phyloP scores from a whole-genome alignment of 2,113 vertebrate genomes.

The Castor canadensis region DNA sequence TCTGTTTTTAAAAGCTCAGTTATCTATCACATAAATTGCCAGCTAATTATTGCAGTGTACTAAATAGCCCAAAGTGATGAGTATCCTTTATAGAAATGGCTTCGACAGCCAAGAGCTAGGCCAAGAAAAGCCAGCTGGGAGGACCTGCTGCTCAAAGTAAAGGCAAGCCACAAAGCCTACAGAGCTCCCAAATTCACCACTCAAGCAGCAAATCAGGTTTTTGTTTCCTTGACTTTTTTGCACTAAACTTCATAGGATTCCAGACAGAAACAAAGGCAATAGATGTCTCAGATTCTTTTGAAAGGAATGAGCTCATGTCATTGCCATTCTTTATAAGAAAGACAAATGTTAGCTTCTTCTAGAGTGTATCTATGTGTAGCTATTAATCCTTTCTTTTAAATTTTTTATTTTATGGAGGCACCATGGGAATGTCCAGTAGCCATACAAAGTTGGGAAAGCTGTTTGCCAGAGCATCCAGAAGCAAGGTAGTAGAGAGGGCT shows the following conservation, averaged over 20 bases:
- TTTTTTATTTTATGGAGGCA: not conserved
- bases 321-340: not conserved
- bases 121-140: not conserved
- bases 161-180: not conserved
- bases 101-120: not conserved
- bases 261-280: not conserved
- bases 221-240: not conserved
- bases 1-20: not conserved
- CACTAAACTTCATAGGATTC: not conserved
- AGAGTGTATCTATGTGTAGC: not conserved
- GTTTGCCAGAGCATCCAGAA: not conserved
- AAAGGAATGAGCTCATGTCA: not conserved
- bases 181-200: not conserved
- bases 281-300: not conserved
- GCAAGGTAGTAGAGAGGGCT: not conserved
- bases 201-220: not conserved
- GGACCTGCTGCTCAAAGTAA: not conserved
- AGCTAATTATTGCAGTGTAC: slow-evolving; percentile 37
- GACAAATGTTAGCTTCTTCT: not conserved
- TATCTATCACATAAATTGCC: not conserved
- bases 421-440: not conserved
- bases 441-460: not conserved
- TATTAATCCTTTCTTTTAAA: not conserved
- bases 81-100: not conserved
- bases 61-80: not conserved